Base-by-base conservation (phyloP, 2,113 vertebrate species). In the Menidia beryllina region DNA sequence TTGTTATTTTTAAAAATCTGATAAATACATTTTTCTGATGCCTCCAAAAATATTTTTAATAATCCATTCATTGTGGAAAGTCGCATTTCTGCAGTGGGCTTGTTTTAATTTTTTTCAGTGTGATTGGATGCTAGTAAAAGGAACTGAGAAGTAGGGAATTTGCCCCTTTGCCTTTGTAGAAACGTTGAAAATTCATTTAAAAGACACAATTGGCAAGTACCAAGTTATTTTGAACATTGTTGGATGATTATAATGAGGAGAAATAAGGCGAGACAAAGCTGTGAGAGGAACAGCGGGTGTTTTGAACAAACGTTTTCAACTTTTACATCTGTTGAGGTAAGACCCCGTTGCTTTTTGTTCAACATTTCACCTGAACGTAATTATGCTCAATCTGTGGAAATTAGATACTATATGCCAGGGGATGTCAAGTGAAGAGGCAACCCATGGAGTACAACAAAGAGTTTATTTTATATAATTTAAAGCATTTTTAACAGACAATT, bases 321-420 rank as follows among this genome's bases (percentile, higher is more conserved):
- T 8, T 17, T 26, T 6, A 5, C 38, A 66, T 75, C 39, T 51
- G 0, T 3, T 36, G 39, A 26, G 25, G 43, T 24, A 21, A 58
- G 43, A 65, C 55, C 9, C n/a, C 9, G 66, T 39, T 41, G 57
- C 61, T 43, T 72, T 56, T 72, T 41, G 69, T 57, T 65, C 43
- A 12, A 15, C 23, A 17, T 72, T 66, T 38, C 51, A 39, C 39
- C 55, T 27, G 6, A 68, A 62, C 38, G 7, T 56, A 58, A 74
- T 72, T 52, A 54, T 39, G 36, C 1, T 34, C 1, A 47, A 49
- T 43, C 53, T 60, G 36, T 11, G 48, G 69, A 73, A 51, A 25
- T 53, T 71, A 10, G 47, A 54, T 23, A 48, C 21, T 39, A 24
- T 41, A 45, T 51, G 61, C 54, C 47, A 20, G 11, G 48, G 8